These are phyloP conservation scores for Hybognathus amarus DNA, from an alignment of 2,797 vertebrate genomes.

Conservation along the genomic window DNA sequence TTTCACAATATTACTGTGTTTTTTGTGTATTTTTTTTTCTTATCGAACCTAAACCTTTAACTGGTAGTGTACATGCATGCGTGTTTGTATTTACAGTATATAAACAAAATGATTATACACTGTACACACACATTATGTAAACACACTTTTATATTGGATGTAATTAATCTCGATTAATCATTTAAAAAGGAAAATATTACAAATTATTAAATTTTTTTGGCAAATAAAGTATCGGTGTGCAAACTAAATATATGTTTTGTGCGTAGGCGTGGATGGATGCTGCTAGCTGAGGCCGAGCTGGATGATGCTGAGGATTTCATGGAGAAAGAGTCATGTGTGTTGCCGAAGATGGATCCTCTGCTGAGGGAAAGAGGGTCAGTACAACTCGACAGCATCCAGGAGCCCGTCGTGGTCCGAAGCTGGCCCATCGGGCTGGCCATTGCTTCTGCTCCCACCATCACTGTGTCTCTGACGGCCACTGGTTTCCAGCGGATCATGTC, in stretches of 20 bases:
- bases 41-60: no score
- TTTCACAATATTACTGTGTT: no score
- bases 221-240: background rate
- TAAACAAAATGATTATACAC: no score
- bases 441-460: conserved; percentile 77
- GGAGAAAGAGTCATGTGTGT: conserved; percentile 59
- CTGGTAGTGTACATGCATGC: no score
- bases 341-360: conserved; percentile 51
- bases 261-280: conserved; percentile 78
- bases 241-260: background rate
- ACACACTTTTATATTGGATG: no score
- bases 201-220: no score
- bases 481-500: conserved; percentile 82
- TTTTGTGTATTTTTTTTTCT: no score
- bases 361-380: conserved; percentile 68
- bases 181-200: no score
- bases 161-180: no score
- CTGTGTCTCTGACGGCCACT: conserved; percentile 64
- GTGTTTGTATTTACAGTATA: no score
- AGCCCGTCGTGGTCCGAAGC: conserved; percentile 72
- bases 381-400: conserved; percentile 70
- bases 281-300: conserved; percentile 85
- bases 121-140: no score
- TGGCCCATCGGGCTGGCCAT: conserved; percentile 91
- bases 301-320: conserved; percentile 78